phyloP scores from a whole-genome alignment of 2,888 invertebrate genomes.

The Andrena praecox region DNA sequence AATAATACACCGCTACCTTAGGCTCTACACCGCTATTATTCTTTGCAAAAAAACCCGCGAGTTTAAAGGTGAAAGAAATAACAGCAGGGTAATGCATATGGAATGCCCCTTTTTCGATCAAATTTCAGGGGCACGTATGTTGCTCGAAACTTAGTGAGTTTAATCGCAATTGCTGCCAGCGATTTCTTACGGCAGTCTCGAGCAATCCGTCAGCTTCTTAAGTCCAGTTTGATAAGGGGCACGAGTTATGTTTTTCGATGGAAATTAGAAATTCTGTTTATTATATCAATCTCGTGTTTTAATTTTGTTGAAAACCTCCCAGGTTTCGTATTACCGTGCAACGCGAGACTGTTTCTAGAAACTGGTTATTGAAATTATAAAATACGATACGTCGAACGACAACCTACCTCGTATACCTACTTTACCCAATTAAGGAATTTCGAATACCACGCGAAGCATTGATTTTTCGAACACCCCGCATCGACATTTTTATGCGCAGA shows the following conservation, averaged over 20 bases:
- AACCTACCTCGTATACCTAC: too few relatives aligned
- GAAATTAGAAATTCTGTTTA: neutral
- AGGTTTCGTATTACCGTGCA: too few relatives aligned
- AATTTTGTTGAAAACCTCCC: too few relatives aligned
- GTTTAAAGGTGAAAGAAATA: slow-evolving; percentile 11
- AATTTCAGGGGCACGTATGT: neutral
- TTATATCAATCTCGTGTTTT: too few relatives aligned
- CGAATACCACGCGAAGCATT: too few relatives aligned
- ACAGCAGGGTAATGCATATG: neutral
- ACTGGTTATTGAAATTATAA: too few relatives aligned
- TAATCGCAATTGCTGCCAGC: slow-evolving; percentile 3
- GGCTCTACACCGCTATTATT: neutral
- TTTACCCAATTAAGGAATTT: too few relatives aligned
- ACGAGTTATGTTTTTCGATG: neutral
- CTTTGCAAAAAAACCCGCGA: neutral
- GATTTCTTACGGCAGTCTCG: neutral
- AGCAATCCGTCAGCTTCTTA: neutral
- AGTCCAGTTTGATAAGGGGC: neutral
- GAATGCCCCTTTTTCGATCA: neutral
- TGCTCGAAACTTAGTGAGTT: neutral
- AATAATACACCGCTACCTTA: slow-evolving; percentile 21
- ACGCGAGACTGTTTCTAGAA: too few relatives aligned
- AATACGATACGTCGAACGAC: too few relatives aligned
- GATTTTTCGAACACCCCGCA: neutral
- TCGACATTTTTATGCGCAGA: neutral